Evolutionary conservation across 2,888 invertebrate species (phyloP), one percentile per base, ranked within the genome.

Genomic region (Macrophya annulata): DNA sequence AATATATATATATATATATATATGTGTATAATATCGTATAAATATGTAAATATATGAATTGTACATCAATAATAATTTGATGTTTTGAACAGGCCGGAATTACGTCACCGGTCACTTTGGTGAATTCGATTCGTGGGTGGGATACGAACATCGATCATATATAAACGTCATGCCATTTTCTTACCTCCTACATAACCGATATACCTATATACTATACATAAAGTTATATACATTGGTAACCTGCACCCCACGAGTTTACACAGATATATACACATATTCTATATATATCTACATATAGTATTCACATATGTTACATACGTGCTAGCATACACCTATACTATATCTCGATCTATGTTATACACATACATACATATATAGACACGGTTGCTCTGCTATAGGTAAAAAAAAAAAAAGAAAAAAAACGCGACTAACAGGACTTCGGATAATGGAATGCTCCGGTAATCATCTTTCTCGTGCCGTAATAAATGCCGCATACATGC

Each of bases 391-490:
- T 3, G n/a, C n/a, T 37, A 21, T 77, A 37, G 15, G 21, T 40
- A 43, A 37, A 62, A 37, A n/a, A 8, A 62, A 8, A 8, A 17
- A 21, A n/a, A 17, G 4, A 40, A 17, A 10, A 74, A 45, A 45
- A 45, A 31, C 62, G 81, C 17, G 62, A 62, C 62, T 81, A 81
- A 81, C 81, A 81, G 81, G 81, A 81, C 81, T 81, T 40, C 12
- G 62, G 43, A 62, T 81, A 81, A 62, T 81, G 81, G 81, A 81
- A 81, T 51, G 81, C 81, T 81, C 81, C 81, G 81, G 81, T 81
- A 81, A 81, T 81, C 81, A 51, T 55, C 77, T 77, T 77, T 40
- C 31, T 45, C 72, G n/a, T 74, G 40, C 43, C 55, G 31, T 77
- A 55, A 21, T 51, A 51, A 77, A 37, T 77, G 71, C 55, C 15